A percentile compares a stretch with the other conserved stretches of the same genome.
Evolutionary conservation across 2,888 invertebrate genomes (phyloP).

Genomic region (Brachycybe producta): DNA sequence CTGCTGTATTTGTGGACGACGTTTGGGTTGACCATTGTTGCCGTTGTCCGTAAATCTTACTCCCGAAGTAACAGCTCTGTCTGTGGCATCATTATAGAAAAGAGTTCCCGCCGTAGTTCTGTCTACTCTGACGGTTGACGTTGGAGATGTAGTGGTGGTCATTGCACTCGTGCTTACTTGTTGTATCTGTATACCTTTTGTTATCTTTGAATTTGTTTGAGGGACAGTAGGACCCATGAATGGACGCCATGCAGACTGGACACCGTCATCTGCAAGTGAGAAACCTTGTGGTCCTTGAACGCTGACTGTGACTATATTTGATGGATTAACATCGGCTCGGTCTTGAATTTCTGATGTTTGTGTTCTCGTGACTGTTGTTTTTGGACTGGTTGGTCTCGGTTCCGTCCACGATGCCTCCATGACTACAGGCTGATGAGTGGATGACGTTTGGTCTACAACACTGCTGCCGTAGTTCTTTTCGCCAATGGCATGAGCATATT

Average conservation of each 20-base stretch:
- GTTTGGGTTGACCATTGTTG: too few relatives aligned
- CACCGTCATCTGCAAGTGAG: not conserved
- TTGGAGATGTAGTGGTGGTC: not conserved
- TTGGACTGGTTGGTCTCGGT: not conserved
- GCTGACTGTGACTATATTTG: not conserved
- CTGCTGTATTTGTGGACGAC: not conserved
- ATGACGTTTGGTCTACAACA: not conserved
- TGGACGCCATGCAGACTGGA: conserved; percentile 12
- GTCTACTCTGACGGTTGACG: not conserved
- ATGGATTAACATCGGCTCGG: not conserved
- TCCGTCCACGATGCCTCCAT: conserved; percentile 8
- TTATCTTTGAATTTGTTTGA: not conserved
- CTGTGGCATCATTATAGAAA: conserved; percentile 4
- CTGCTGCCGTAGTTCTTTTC: not conserved
- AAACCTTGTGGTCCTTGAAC: not conserved
- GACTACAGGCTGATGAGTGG: not conserved
- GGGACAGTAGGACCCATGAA: conserved; percentile 10
- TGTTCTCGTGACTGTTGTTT: not conserved
- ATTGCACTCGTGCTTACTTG: not conserved
- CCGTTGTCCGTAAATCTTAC: too few relatives aligned
- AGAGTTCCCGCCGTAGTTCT: not conserved
- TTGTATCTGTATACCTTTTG: not conserved
- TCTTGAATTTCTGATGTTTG: not conserved
- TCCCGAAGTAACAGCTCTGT: not conserved
- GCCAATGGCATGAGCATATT: conserved; percentile 13